These are phyloP conservation scores for Haliaeetus vocifer DNA, from an alignment of 2,797 vertebrate species.

Conservation along the genomic window DNA sequence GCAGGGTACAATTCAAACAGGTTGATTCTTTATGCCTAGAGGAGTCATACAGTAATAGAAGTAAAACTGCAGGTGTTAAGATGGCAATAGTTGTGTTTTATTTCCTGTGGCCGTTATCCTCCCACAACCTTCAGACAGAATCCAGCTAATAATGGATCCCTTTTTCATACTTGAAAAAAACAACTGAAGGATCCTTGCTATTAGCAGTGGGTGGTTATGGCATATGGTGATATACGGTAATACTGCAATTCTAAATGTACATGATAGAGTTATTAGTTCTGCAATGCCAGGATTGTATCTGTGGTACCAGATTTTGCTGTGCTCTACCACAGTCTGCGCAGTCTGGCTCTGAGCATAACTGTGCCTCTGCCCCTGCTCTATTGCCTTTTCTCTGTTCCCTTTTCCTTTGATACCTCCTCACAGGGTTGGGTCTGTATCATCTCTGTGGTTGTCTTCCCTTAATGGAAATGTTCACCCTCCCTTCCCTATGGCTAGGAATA, in stretches of 20 bases:
- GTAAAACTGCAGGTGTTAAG: neutral
- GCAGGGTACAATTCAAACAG: neutral
- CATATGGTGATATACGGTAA: neutral
- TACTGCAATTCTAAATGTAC: neutral
- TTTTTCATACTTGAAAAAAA: neutral
- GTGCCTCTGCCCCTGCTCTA: neutral
- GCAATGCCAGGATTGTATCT: neutral
- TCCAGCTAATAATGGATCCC: neutral
- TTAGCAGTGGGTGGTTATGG: neutral
- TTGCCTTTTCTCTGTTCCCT: neutral
- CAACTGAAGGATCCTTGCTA: neutral
- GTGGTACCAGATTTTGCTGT: neutral
- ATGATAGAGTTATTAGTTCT: neutral
- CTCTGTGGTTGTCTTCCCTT: neutral
- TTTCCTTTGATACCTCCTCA: neutral
- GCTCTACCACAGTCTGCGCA: neutral
- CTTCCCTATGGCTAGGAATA: rapidly evolving
- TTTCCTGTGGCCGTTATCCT: neutral
- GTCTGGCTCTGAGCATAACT: neutral
- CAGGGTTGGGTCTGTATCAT: neutral
- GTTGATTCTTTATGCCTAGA: neutral
- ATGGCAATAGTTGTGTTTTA: neutral
- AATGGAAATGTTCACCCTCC: neutral
- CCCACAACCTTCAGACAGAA: neutral
- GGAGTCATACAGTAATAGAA: neutral